phyloP scores from a whole-genome alignment of 2,113 vertebrate genomes.

The Capreolus pygargus region DNA sequence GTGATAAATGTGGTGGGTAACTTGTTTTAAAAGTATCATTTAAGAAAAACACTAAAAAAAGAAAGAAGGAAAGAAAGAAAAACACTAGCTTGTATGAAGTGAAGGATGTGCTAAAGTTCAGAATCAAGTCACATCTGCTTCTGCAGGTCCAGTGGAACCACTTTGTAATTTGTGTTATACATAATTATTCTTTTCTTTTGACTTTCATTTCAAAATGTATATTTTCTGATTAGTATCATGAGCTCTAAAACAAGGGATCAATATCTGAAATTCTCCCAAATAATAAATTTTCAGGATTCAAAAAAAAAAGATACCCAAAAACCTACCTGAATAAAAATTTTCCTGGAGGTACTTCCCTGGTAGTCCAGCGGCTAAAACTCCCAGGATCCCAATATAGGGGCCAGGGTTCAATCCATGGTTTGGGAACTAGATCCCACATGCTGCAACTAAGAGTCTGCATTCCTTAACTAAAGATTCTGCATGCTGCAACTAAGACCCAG shows the following conservation, averaged over 20 bases:
- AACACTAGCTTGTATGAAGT: background rate
- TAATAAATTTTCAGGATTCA: conserved; percentile 82
- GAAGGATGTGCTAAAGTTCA: background rate
- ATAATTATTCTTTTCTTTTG: conserved; percentile 79
- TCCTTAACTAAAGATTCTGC: background rate
- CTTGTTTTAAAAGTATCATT: background rate
- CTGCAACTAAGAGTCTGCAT: background rate
- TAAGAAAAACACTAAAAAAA: background rate
- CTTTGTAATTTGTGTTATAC: conserved; percentile 82
- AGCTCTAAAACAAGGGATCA: conserved; percentile 72
- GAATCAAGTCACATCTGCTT: background rate
- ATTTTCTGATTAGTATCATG: conserved; percentile 83
- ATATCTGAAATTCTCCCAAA: conserved; percentile 77
- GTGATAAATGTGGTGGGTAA: background rate
- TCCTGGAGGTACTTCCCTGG: background rate
- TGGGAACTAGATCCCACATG: background rate
- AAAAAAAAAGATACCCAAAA: background rate
- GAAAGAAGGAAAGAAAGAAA: too few species aligned
- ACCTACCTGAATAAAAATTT: background rate
- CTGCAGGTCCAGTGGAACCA: background rate
- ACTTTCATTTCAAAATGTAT: conserved; percentile 79
- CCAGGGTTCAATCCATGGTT: background rate
- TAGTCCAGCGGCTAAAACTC: background rate
- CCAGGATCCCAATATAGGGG: background rate
- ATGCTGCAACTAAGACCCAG: background rate